These are phyloP conservation scores for Ephestia elutella DNA, from an alignment of 1,140 invertebrate species.

Conservation along the genomic window DNA sequence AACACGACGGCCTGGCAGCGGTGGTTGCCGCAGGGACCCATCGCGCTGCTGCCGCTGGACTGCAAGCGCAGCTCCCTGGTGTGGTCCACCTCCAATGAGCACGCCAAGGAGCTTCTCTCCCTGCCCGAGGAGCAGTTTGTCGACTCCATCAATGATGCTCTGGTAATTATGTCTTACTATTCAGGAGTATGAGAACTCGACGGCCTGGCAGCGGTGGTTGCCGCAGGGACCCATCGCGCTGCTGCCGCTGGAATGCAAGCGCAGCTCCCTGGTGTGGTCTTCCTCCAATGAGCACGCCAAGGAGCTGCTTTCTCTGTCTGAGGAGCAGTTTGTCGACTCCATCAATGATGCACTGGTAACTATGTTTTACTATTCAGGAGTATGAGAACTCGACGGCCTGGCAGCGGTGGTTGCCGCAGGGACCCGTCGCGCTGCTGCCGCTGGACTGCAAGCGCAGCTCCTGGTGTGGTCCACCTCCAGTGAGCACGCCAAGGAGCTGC, in stretches of 20 bases:
- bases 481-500: conserved; percentile 82
- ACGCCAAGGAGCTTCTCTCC: conserved; percentile 83
- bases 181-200: conserved; percentile 82
- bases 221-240: conserved; percentile 93
- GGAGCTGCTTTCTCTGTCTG: conserved; percentile 79
- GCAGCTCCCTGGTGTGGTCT: conserved; percentile 95
- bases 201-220: conserved; percentile 97
- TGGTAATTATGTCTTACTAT: conserved; percentile 77
- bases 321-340: conserved; percentile 90
- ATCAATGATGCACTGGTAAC: conserved; percentile 90
- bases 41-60: conserved; percentile 92
- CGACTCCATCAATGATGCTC: conserved; percentile 89
- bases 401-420: conserved; percentile 94
- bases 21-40: conserved; percentile 92
- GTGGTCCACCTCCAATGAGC: conserved; percentile 87
- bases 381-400: conserved; percentile 90
- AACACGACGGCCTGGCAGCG: conserved; percentile 96
- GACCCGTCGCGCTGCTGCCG: conserved; percentile 94
- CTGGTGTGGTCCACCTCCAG: conserved; percentile 93
- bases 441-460: conserved; percentile 85
- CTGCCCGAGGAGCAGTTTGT: conserved; percentile 88
- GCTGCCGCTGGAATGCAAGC: conserved; percentile 85
- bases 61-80: conserved; percentile 88
- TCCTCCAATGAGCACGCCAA: conserved; percentile 85
- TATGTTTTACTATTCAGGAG: conserved; percentile 71